A percentile compares a stretch with the other conserved stretches of the same genome.
These are phyloP conservation scores for Diploptera punctata DNA, from an alignment of 2,888 invertebrate genomes.

Conservation along the genomic window DNA sequence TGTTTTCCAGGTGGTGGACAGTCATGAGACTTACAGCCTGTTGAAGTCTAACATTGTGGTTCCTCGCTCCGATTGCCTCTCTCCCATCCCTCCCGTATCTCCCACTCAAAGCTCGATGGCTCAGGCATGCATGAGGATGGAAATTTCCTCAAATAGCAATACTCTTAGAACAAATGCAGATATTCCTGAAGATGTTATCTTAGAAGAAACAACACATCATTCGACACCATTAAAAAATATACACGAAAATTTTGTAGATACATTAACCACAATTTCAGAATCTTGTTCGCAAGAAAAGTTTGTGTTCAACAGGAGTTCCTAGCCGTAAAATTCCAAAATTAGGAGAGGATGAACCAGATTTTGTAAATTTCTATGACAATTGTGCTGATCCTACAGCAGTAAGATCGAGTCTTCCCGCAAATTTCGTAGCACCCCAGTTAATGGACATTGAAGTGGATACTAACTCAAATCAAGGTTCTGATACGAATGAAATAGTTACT, in stretches of 20 bases:
- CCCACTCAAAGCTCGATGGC: background rate
- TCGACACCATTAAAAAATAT: background rate
- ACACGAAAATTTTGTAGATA: background rate
- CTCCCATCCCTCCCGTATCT: background rate
- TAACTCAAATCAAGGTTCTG: background rate
- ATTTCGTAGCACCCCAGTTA: too few species aligned
- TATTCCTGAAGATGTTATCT: too few species aligned
- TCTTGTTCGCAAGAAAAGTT: background rate
- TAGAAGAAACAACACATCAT: background rate
- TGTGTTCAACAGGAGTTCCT: background rate
- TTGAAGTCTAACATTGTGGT: conserved; percentile 46
- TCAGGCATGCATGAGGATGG: background rate
- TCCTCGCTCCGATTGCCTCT: background rate
- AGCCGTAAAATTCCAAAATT: background rate
- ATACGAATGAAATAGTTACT: background rate
- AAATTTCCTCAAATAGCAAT: too few species aligned
- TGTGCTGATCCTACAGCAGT: background rate
- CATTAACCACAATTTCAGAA: background rate
- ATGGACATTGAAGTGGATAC: background rate
- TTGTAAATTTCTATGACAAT: too few species aligned
- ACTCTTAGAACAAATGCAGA: too few species aligned
- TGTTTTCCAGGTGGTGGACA: conserved; percentile 74
- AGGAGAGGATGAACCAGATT: too few species aligned
- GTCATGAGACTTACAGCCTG: conserved; percentile 70
- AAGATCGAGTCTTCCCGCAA: background rate